Conservation (phyloP, 2,113 vertebrate species). For the Apus apus region DNA sequence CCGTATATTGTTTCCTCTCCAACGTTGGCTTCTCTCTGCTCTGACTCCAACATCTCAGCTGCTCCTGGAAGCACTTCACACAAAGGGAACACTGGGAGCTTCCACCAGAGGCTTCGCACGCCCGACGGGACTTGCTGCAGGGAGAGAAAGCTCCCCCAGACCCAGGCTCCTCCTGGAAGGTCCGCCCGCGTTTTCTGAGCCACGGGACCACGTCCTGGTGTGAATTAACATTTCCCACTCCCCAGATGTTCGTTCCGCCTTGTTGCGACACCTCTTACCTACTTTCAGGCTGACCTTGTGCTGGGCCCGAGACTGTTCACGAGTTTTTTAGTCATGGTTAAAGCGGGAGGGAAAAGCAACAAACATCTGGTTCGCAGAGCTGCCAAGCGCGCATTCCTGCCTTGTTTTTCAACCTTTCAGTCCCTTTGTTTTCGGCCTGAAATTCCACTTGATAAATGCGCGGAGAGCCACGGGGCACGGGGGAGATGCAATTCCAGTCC, state of each 20-base stretch:
- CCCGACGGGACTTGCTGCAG: background rate
- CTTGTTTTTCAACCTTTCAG: conserved; percentile 65
- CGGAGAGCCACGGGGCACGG: background rate
- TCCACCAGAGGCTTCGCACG: background rate
- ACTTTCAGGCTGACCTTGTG: conserved; percentile 39
- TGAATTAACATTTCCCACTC: conserved; percentile 46
- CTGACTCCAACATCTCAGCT: background rate
- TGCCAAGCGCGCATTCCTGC: conserved; percentile 64
- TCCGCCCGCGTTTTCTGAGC: background rate
- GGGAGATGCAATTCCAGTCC: background rate
- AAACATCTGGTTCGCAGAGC: conserved; percentile 72
- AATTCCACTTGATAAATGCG: conserved; percentile 62
- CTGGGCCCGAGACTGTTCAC: conserved; percentile 31
- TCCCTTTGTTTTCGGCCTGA: conserved; percentile 60
- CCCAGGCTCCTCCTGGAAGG: background rate
- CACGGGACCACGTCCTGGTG: background rate
- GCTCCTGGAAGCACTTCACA: conserved; percentile 33
- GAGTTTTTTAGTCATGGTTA: conserved; percentile 64
- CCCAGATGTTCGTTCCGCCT: conserved; percentile 21
- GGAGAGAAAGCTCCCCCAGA: background rate
- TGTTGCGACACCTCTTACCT: conserved; percentile 68
- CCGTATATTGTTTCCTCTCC: fast-evolving
- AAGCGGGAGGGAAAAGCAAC: conserved; percentile 48
- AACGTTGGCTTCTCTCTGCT: background rate
- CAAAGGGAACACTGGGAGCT: background rate